Percentiles rank a stretch among this genome's conserved stretches.
Conservation (phyloP, 1,140 invertebrate genomes). For the Copidosoma floridanum region DNA sequence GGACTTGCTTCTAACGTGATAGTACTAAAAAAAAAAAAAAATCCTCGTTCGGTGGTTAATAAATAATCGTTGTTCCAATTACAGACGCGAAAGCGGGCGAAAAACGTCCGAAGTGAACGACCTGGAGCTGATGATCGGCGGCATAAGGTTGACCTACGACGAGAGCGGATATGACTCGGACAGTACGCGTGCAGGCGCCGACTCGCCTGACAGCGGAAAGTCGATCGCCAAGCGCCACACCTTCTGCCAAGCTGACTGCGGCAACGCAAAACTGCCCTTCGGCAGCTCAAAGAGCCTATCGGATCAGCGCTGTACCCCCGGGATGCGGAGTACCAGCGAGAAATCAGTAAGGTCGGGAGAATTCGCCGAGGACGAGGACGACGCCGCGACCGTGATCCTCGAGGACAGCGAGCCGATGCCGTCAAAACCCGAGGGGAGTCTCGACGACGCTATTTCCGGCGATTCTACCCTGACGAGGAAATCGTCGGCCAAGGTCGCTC, state of each 20-base stretch:
- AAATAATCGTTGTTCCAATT: no score
- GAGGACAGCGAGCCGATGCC: slow-evolving; percentile 29
- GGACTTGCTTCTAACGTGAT: slow-evolving; percentile 9
- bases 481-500: background rate
- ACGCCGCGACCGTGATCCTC: slow-evolving; percentile 29
- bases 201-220: slow-evolving; percentile 56
- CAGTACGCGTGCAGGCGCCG: slow-evolving; percentile 60
- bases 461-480: no score
- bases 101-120: slow-evolving; percentile 37
- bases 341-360: slow-evolving; percentile 7
- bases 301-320: no score
- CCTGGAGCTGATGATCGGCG: slow-evolving; percentile 53
- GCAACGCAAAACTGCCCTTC: slow-evolving; percentile 31
- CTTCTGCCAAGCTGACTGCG: slow-evolving; percentile 45
- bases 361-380: background rate
- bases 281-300: no score
- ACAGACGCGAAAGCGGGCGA: no score
- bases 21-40: no score
- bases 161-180: slow-evolving; percentile 69
- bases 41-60: no score
- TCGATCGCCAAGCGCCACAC: slow-evolving; percentile 41
- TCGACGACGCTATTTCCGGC: no score
- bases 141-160: slow-evolving; percentile 56
- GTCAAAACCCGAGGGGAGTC: no score
- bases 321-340: slow-evolving; percentile 34